These are phyloP conservation scores for Drosophila borealis DNA, from an alignment of 2,888 invertebrate genomes.

Conservation along the genomic window DNA sequence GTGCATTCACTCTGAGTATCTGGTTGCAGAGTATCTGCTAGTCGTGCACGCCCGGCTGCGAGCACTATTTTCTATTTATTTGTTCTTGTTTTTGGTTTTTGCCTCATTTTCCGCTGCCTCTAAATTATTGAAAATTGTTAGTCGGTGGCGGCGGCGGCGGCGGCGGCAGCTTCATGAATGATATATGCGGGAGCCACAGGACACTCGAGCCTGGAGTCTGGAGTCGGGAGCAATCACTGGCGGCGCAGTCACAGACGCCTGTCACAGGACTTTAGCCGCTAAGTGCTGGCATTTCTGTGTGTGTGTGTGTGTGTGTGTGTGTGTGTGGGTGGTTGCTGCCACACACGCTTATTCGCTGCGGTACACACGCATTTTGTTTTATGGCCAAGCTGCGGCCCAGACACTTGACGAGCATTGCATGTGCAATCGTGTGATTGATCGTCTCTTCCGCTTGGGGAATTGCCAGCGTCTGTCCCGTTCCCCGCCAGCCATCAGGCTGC, in stretches of 20 bases:
- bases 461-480: not conserved
- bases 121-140: slow-evolving; percentile 69
- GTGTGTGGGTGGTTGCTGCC: not conserved
- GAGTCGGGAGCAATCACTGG: slow-evolving; percentile 50
- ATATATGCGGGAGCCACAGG: slow-evolving; percentile 51
- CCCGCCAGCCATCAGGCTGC: slow-evolving; percentile 7
- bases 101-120: slow-evolving; percentile 1
- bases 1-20: too few species aligned
- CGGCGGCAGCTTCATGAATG: slow-evolving; percentile 57
- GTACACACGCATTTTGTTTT: slow-evolving; percentile 48
- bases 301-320: not conserved
- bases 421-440: slow-evolving; percentile 69
- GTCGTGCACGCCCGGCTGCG: too few species aligned
- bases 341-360: slow-evolving; percentile 42
- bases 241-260: slow-evolving; percentile 17
- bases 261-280: slow-evolving; percentile 58
- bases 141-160: slow-evolving; percentile 8
- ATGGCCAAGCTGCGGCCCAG: slow-evolving; percentile 50
- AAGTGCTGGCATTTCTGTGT: slow-evolving; percentile 53
- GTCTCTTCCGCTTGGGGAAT: slow-evolving; percentile 34
- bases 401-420: slow-evolving; percentile 43
- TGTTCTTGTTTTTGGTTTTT: too few species aligned
- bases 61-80: too few species aligned
- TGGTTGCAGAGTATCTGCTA: too few species aligned
- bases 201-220: not conserved